Evolutionary conservation across 1,140 invertebrate genomes (phyloP), one percentile per base, ranked within the genome.

Genomic region (Apis mellifera): DNA sequence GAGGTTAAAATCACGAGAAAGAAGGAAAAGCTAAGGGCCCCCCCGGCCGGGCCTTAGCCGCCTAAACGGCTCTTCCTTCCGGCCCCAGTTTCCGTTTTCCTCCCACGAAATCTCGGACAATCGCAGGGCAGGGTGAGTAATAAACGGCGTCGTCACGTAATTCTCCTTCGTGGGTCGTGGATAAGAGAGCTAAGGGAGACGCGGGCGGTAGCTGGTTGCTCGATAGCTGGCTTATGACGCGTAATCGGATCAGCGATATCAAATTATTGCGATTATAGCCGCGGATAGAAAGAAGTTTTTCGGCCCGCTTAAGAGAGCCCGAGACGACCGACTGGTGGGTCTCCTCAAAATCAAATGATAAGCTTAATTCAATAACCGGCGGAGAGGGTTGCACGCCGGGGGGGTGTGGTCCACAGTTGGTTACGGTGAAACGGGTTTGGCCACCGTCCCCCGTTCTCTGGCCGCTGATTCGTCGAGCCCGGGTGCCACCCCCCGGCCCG

Each of bases 261-360:
- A 94, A 95, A 95, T 95, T 95, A 95, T 94, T 94, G 93, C 94
- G 94, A 94, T 94, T 94, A 94, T 92, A 87, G 74, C 82, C 86
- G 86, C 83, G 87, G 91, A 93, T 93, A 93, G 90, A 87, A 92
- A 86, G 86, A 93, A 93, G 92, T 92, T 93, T 94, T 93, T 93
- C 91, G 92, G 92, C 90, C 91, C 90, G 92, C 89, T 92, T 93
- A 93, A 93, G 92, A 93, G 91, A 90, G 91, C 90, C 91, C 90
- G 91, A 92, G 90, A 93, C 92, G 91, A 93, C 95, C 95, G 94
- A 95, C 95, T 94, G 94, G 95, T 94, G 94, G 94, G 91, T 95
- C 93, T 95, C 93, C 94, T 94, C 95, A 95, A 96, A 96, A 96
- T 96, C 95, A 96, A 96, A 96, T 96, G 95, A 96, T 96, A 95